Percentiles rank a stretch among this genome's conserved stretches.
These are phyloP conservation scores for Girardia tigrina DNA, from an alignment of 2,888 invertebrate species.

Conservation along the genomic window DNA sequence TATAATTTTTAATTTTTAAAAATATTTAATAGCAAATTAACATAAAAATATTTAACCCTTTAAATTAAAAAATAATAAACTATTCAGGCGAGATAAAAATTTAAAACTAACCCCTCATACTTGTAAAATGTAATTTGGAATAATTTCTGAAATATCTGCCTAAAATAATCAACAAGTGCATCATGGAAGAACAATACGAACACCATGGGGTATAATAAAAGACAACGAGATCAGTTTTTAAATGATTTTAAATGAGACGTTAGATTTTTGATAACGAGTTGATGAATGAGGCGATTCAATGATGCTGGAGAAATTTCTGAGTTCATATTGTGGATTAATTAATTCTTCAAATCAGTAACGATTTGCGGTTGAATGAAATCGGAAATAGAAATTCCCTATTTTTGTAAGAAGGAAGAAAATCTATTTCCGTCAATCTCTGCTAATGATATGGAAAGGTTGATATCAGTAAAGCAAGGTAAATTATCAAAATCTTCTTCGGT, in stretches of 20 bases:
- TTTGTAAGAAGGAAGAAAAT: not conserved
- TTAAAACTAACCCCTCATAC: too few species aligned
- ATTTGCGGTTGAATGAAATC: not conserved
- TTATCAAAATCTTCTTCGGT: not conserved
- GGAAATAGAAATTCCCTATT: not conserved
- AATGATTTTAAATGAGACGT: not conserved
- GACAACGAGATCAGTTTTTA: not conserved
- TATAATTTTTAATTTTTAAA: too few species aligned
- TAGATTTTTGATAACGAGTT: not conserved
- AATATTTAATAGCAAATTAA: too few species aligned
- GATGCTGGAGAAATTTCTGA: not conserved
- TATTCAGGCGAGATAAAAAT: too few species aligned
- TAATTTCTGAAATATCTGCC: not conserved
- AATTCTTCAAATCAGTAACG: not conserved
- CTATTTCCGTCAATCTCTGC: not conserved
- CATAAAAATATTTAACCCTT: too few species aligned
- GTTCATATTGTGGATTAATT: not conserved
- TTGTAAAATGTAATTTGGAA: not conserved
- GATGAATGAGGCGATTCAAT: not conserved
- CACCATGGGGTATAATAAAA: conserved; percentile 13
- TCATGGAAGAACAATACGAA: not conserved
- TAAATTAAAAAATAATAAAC: too few species aligned
- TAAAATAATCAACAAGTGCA: conserved; percentile 7
- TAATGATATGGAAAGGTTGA: not conserved
- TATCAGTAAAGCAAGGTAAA: not conserved